Conservation (phyloP, 1,140 invertebrate genomes). For the Physella acuta region DNA sequence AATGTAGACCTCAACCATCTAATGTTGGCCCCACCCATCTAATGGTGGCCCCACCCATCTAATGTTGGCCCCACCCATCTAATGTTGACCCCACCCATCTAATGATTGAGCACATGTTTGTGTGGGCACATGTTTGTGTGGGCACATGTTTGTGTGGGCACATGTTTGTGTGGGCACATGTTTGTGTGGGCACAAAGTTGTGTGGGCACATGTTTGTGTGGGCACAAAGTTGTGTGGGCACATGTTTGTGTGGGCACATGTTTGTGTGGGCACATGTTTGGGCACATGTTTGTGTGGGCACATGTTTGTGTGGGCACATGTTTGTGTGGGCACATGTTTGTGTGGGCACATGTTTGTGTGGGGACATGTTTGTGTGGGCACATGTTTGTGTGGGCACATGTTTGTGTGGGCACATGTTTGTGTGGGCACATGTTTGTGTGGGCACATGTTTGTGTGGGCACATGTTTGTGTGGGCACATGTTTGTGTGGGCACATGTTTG, state of each 20-base stretch:
- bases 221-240: slow-evolving; percentile 19
- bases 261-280: slow-evolving; percentile 12
- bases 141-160: too few species aligned
- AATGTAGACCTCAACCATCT: too few species aligned
- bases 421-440: neutral
- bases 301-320: neutral
- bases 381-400: neutral
- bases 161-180: too few species aligned
- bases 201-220: slow-evolving; percentile 10
- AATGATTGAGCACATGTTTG: too few species aligned
- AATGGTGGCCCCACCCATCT: too few species aligned
- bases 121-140: too few species aligned
- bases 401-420: neutral
- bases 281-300: neutral
- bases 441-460: neutral
- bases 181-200: too few species aligned
- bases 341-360: neutral
- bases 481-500: too few species aligned
- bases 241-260: slow-evolving; percentile 21
- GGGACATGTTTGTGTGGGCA: neutral
- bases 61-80: too few species aligned
- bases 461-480: too few species aligned
- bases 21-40: too few species aligned
- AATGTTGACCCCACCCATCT: too few species aligned
- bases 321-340: neutral